Percentiles rank a stretch among this genome's conserved stretches.
phyloP scores from a whole-genome alignment of 2,888 invertebrate genomes.

The Griposia aprilina region DNA sequence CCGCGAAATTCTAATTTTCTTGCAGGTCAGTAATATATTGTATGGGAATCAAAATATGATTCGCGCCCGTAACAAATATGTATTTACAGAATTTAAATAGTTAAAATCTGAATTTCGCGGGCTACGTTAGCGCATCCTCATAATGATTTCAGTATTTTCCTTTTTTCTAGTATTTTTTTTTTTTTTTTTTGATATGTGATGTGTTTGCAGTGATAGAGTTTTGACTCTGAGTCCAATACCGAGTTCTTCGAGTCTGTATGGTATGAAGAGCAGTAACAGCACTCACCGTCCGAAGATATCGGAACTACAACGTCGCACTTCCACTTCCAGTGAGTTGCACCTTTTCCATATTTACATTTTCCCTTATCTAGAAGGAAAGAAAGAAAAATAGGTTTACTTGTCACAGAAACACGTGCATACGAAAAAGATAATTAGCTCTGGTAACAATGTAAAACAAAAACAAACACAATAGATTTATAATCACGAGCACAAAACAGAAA shows the following conservation, averaged over 20 bases:
- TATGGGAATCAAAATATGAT: background rate
- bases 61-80: too few species aligned
- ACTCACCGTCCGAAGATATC: constrained; percentile 85
- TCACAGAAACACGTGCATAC: too few species aligned
- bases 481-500: too few species aligned
- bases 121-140: too few species aligned
- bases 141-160: background rate
- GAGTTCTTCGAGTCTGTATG: constrained; percentile 94
- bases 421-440: too few species aligned
- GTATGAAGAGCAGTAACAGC: constrained; percentile 85
- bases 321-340: constrained; percentile 88
- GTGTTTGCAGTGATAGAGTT: constrained; percentile 91
- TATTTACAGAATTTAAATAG: background rate
- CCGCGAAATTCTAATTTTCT: background rate
- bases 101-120: background rate
- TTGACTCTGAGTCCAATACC: constrained; percentile 97
- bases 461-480: too few species aligned
- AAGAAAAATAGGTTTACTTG: too few species aligned
- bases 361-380: too few species aligned
- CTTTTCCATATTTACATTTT: background rate
- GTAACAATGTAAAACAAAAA: too few species aligned
- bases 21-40: background rate
- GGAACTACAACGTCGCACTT: constrained; percentile 89
- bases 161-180: constrained; percentile 3
- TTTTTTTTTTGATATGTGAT: constrained; percentile 17